A percentile compares a stretch with the other conserved stretches of the same genome.
These are phyloP conservation scores for Calyptommatus sinebrachiatus DNA, from an alignment of 2,113 vertebrate genomes.

Conservation along the genomic window DNA sequence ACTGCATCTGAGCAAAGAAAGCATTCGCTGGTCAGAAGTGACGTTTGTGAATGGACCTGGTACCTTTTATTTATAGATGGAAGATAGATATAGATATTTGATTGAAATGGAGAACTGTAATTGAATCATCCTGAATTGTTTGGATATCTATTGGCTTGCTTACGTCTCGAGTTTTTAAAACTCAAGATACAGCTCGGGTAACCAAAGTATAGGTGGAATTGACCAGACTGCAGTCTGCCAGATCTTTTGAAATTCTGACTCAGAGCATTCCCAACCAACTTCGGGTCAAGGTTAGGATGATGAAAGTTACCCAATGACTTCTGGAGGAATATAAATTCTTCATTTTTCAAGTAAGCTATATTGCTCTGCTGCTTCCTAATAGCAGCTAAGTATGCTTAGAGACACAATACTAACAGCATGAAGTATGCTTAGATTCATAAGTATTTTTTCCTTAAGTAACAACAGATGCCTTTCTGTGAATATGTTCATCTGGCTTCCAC, in stretches of 20 bases:
- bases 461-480: constrained; percentile 6
- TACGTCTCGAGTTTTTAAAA: not conserved
- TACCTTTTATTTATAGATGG: too few species aligned
- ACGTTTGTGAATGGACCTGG: too few species aligned
- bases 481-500: constrained; percentile 15
- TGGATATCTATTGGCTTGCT: not conserved
- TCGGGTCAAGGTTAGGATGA: not conserved
- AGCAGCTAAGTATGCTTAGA: not conserved
- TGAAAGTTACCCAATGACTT: not conserved
- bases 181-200: not conserved
- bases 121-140: not conserved
- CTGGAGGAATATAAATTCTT: not conserved
- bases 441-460: not conserved
- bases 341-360: not conserved
- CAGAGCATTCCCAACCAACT: not conserved
- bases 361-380: constrained; percentile 9
- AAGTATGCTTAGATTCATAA: constrained; percentile 14
- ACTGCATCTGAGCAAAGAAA: too few species aligned
- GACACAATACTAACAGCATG: constrained; percentile 25
- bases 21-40: too few species aligned
- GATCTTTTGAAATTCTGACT: not conserved
- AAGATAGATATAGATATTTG: not conserved
- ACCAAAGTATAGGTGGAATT: not conserved
- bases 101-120: not conserved
- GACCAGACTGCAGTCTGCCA: not conserved